Evolutionary conservation across 2,888 invertebrate species (phyloP), one percentile per base, ranked within the genome.

Genomic region (Latrodectus hesperus): DNA sequence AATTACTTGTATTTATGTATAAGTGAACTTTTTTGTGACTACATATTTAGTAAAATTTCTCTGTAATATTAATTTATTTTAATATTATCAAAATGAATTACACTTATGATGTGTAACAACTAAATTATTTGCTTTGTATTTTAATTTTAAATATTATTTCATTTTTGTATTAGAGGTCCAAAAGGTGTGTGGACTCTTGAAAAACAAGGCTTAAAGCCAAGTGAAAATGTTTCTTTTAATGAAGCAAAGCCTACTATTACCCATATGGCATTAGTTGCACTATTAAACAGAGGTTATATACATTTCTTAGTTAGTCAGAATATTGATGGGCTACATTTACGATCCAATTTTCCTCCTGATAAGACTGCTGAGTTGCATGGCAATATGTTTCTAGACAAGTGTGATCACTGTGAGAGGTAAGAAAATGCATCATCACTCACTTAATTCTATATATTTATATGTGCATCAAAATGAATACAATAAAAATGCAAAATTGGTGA

Each of bases 101-200:
- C 1, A 38, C 38, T 38, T 6, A 38, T 38, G 38, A 38, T 38
- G 4, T 38, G 1, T 38, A 38, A 38, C 6, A 38, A 38, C 1
- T 38, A 3, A 38, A 38, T 38, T 6, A 38, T 38, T 38, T 38
- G 38, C 38, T 38, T 38, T 38, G 38, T 38, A 38, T 38, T 38
- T 38, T 38, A 6, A 38, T 38, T 38, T 38, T 38, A 6, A 38
- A 38, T 38, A 38, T 38, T 38, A 38, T 73, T 8, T 53, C 26
- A 67, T 14, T 77, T 9, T 72, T 64, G 77, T 52, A 49, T 92
- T 92, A 96, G 97, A 90, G 97, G 98, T 1, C 97, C 97, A 9
- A 96, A 96, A 92, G 98, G 98, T 78, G 98, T 99, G 0, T 99
- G 99, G 99, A 99, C 99, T 0, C 93, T 99, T 90, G 98, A 99